Base-by-base conservation (phyloP, 2,888 invertebrate genomes). In the Eupithecia tripunctaria region DNA sequence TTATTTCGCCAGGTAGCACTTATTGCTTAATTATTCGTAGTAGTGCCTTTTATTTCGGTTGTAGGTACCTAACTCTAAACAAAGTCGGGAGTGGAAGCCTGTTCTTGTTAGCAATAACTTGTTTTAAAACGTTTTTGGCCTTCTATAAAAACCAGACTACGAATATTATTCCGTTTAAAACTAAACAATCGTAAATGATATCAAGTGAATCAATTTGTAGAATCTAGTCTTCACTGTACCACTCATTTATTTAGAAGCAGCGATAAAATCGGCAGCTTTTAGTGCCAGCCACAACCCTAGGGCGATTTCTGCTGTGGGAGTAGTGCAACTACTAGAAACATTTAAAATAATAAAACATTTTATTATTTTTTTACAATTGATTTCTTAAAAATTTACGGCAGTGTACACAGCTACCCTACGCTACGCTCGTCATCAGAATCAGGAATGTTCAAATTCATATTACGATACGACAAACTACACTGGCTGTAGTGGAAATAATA, bases 241-340 rank as follows among this genome's bases (percentile, higher is more conserved):
- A 56, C 59, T 59, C 70, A 63, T 68, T 68, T 68, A 69, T 62
- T 68, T 64, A 71, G 47, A 38, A 70, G 59, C 60, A 43, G 66
- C 27, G 76, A 79, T 77, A 79, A 72, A 73, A 79, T 76, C 79
- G 38, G 59, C 64, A 59, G 63, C 68, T 60, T 78, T 73, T 62
- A 78, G 75, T 81, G 76, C 75, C 67, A 71, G 68, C 73, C 77
- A 81, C 77, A 64, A 64, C 21, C 12, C 25, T 56, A 25, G 6
- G 36, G 64, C 25, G 64, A 38, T 64, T 21, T 5, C 36, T 21
- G 21, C 15, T 25, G 38, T 14, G 12, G 41, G 25, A n/a, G 36
- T 64, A 25, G 64, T 25, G 64, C 38, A 21, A 63, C 63, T 63
- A 1, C 21, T n/a, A 2, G n/a, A n/a, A n/a, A n/a, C n/a, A n/a